Conservation (phyloP, 2,797 vertebrate species). For the Lycodopsis pacificus region DNA sequence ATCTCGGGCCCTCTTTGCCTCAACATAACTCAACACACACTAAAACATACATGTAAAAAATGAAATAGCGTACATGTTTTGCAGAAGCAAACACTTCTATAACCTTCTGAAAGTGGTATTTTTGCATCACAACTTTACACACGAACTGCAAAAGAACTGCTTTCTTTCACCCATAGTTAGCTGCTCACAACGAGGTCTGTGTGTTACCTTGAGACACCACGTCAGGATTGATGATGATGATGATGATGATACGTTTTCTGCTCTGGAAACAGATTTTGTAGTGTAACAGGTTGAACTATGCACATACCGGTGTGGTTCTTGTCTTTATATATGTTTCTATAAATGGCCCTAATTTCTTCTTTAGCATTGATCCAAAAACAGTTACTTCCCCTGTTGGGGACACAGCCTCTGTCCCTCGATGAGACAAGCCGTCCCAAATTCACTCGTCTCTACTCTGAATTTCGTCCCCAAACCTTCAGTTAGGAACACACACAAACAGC, state of each 20-base stretch:
- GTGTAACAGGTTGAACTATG: not conserved
- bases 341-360: not conserved
- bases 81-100: too few species aligned
- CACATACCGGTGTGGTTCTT: not conserved
- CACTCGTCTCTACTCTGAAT: not conserved
- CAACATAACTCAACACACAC: not conserved
- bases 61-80: too few species aligned
- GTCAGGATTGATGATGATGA: not conserved
- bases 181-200: too few species aligned
- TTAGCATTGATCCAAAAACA: not conserved
- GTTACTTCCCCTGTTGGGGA: not conserved
- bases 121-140: too few species aligned
- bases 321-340: not conserved
- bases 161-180: too few species aligned
- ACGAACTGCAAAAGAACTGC: too few species aligned
- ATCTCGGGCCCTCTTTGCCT: not conserved
- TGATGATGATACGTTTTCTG: not conserved
- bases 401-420: not conserved
- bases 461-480: not conserved
- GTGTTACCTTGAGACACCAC: too few species aligned
- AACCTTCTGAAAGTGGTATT: not conserved
- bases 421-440: not conserved
- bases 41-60: too few species aligned
- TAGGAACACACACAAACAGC: slow-evolving; percentile 15
- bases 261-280: not conserved